Percentiles rank a stretch among this genome's conserved stretches.
Conservation (phyloP, 2,888 invertebrate genomes). For the Malthinus flaveolus region DNA sequence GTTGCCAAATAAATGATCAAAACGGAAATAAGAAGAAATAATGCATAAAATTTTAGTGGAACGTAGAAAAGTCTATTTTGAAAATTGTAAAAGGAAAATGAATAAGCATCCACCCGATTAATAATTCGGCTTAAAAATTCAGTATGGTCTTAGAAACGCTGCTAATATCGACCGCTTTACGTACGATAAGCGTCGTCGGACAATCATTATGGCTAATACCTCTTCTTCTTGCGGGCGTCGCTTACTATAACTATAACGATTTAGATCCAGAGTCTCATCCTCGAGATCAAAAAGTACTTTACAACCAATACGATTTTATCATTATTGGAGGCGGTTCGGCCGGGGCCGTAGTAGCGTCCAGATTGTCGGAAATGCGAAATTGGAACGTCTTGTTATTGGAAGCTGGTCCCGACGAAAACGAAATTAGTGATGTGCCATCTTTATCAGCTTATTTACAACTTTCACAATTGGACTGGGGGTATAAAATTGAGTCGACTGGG, state of each 20-base stretch:
- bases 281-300: conserved; percentile 66
- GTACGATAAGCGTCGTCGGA: conserved; percentile 74
- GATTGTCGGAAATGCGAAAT: conserved; percentile 73
- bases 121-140: conserved; percentile 43
- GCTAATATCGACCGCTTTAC: conserved; percentile 76
- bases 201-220: conserved; percentile 85
- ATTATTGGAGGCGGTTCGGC: conserved; percentile 87
- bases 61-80: conserved; percentile 3
- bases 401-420: conserved; percentile 86
- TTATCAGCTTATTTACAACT: conserved; percentile 84
- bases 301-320: conserved; percentile 80
- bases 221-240: conserved; percentile 77
- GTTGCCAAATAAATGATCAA: conserved; percentile 8
- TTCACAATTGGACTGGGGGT: conserved; percentile 86
- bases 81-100: conserved; percentile 31
- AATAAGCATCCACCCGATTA: conserved; percentile 46
- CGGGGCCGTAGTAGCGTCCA: conserved; percentile 79
- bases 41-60: neutral
- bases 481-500: conserved; percentile 83
- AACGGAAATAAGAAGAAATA: neutral
- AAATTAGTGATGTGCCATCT: conserved; percentile 85
- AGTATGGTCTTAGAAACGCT: conserved; percentile 75
- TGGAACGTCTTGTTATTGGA: conserved; percentile 82
- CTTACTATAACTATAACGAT: conserved; percentile 78
- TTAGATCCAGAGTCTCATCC: conserved; percentile 81